Evolutionary conservation across 2,113 vertebrate species (phyloP), one percentile per base, ranked within the genome.

Genomic region (Paracanthobrama guichenoti): DNA sequence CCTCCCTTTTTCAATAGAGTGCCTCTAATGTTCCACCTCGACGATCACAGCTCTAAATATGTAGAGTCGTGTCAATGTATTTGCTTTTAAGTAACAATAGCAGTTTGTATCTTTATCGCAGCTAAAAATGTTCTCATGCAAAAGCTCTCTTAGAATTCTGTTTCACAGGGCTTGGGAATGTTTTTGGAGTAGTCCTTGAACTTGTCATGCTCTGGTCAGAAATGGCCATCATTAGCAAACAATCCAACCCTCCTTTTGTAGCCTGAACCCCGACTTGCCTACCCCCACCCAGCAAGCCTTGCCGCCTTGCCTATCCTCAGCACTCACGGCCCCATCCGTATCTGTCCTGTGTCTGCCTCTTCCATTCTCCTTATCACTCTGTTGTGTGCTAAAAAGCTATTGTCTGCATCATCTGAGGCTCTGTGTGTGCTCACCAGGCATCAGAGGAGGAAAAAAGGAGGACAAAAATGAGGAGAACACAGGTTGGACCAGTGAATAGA

Each of bases 141-240:
- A 87, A 90, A 89, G 76, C 77, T 88, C 88, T 83, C 67, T 87
- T 78, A 83, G 84, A 82, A 88, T 88, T 89, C 84, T 81, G 80
- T n/a, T 90, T 89, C 90, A 89, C 90, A 87, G 91, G 66, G 69
- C 89, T 88, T 53, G 62, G 79, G 42, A 87, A 59, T 82, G 74
- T 88, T 87, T 88, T 91, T 92, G 86, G 90, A 92, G 96, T 96
- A 95, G 94, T 95, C 94, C 93, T 95, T 97, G 94, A 97, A 96
- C 96, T 90, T 94, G 94, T 93, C 93, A 93, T 92, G 88, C 88
- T 95, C 95, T 94, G 92, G 92, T 92, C 95, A 95, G 95, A 95
- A 96, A 96, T 96, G 93, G 94, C 94, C 95, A 96, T 95, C 97
- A 98, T 97, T 97, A 97, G 96, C 96, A 96, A 97, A 96, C 95